Evolutionary conservation across 2,888 invertebrate genomes (phyloP).

Genomic region (Drosophila sordidula): DNA sequence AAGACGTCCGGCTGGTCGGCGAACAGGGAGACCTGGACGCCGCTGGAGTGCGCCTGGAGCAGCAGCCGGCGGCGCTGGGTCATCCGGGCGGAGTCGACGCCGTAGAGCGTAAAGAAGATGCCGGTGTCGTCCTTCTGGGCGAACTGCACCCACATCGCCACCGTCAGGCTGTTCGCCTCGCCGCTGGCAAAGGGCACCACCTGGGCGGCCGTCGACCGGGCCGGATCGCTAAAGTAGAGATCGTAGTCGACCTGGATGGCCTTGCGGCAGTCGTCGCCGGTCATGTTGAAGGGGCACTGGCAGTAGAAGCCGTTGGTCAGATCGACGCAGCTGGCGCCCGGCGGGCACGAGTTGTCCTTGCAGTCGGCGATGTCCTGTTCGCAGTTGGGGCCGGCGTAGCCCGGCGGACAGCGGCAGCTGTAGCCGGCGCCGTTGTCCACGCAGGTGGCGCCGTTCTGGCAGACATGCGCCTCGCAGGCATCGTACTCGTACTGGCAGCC

Average conservation of each 20-base stretch:
- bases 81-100: slow-evolving; percentile 93
- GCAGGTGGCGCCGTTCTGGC: slow-evolving; percentile 97
- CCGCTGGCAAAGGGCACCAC: slow-evolving; percentile 95
- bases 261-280: slow-evolving; percentile 98
- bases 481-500: slow-evolving; percentile 98
- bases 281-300: slow-evolving; percentile 98
- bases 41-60: slow-evolving; percentile 95
- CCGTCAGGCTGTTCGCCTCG: slow-evolving; percentile 91
- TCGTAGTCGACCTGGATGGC: slow-evolving; percentile 99
- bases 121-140: slow-evolving; percentile 96
- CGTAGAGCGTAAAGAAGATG: slow-evolving; percentile 96
- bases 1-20: slow-evolving; percentile 95
- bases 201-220: slow-evolving; percentile 95
- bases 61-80: slow-evolving; percentile 92
- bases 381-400: slow-evolving; percentile 92
- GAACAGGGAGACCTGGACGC: slow-evolving; percentile 96
- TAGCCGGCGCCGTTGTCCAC: slow-evolving; percentile 94
- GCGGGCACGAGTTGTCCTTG: slow-evolving; percentile 96
- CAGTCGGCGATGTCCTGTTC: slow-evolving; percentile 96
- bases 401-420: slow-evolving; percentile 93
- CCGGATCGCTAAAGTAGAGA: slow-evolving; percentile 96
- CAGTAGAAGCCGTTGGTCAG: slow-evolving; percentile 96
- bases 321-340: slow-evolving; percentile 96
- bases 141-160: slow-evolving; percentile 98
- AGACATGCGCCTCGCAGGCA: slow-evolving; percentile 95